Base-by-base conservation (phyloP, 2,797 vertebrate genomes). In the Vespertilio murinus region DNA sequence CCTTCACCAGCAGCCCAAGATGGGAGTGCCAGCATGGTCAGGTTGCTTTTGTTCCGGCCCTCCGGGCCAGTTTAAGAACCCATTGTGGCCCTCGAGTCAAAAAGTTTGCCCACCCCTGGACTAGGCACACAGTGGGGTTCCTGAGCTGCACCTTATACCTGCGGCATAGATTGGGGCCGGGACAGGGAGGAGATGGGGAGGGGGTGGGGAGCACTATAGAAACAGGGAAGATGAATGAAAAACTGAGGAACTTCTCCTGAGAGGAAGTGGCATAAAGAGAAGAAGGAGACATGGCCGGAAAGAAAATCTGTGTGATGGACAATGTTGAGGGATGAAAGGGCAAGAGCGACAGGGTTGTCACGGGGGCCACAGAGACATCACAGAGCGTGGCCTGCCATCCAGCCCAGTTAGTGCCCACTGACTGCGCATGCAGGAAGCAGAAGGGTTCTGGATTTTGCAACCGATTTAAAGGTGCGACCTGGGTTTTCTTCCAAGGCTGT, bases 171-270 rank as follows among this genome's bases (percentile, higher is more conserved):
- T 49, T 2, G 18, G 30, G 16, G 17, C 13, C 10, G 28, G 49
- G 14, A 1, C n/a, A n/a, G 16, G 18, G 14, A 1, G 12, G 3
- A 4, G 1, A 4, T 17, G 7, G 22, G 23, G 71, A 3, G 2
- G 4, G 0, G 40, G 10, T 0, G 4, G 71, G 47, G 35, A 79
- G 81, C 7, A 14, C 0, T 23, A 11, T 2, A n/a, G 56, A 40
- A 67, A 25, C 71, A 84, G 67, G 92, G 80, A 49, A 2, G 17
- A 33, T 33, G 64, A 38, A 64, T 20, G 8, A 42, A 71, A 81
- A 69, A 4, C 18, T 8, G 20, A n/a, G 33, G 0, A 0, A 8
- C 56, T 40, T 79, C 77, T 92, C 18, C 17, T 0, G 2, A 61
- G 65, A 67, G 6, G 64, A 30, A 23, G 45, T 6, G 1, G 2